phyloP scores from a whole-genome alignment of 2,797 vertebrate species.

The Coregonus sp. region DNA sequence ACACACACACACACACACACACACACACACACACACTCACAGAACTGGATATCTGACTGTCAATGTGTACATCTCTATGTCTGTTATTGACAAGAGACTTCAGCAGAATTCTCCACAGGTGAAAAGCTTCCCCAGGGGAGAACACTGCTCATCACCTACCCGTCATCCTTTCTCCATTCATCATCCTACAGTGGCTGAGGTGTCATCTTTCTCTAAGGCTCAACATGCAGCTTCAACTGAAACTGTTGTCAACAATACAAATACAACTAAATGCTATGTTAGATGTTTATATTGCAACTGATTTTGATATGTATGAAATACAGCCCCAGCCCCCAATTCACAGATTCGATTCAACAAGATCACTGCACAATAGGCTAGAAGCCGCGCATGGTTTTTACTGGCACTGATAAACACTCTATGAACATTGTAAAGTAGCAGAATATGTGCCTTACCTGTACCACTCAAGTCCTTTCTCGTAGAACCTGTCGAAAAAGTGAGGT shows the following conservation, averaged over 20 bases:
- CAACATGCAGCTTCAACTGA: neutral
- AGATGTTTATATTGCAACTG: neutral
- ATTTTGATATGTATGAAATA: neutral
- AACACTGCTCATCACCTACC: constrained; percentile 29
- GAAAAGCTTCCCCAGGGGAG: constrained; percentile 23
- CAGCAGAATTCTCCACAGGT: constrained; percentile 35
- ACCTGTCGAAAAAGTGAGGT: constrained; percentile 92
- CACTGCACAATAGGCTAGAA: too few species aligned
- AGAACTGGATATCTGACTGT: constrained; percentile 29
- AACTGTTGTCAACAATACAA: neutral
- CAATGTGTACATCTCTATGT: constrained; percentile 22
- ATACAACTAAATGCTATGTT: neutral
- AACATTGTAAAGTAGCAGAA: neutral
- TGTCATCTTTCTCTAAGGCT: neutral
- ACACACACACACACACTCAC: neutral
- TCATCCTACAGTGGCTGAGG: constrained; percentile 9
- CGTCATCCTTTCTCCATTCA: constrained; percentile 21
- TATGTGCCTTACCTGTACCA: constrained; percentile 88
- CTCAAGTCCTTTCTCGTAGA: constrained; percentile 85
- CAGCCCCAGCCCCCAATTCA: neutral
- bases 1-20: neutral
- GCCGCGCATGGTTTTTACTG: too few species aligned
- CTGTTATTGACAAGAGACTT: constrained; percentile 47
- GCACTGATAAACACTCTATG: too few species aligned
- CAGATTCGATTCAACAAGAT: neutral